A percentile compares a stretch with the other conserved stretches of the same genome.
Conservation (phyloP, 2,888 invertebrate genomes). For the Mantis religiosa region DNA sequence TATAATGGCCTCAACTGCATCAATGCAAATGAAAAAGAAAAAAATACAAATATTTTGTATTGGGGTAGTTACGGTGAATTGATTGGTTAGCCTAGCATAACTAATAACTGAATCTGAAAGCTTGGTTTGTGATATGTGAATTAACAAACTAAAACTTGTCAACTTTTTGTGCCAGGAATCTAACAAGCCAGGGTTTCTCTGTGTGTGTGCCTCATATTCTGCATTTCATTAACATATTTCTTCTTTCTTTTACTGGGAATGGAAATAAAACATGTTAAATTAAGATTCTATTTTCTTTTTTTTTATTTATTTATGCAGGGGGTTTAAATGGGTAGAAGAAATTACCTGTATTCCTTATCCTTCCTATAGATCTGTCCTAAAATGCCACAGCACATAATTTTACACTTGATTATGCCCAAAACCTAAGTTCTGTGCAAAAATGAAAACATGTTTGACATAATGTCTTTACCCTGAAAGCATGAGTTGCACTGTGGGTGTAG, state of each 20-base stretch:
- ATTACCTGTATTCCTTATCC: background rate
- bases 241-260: slow-evolving; percentile 17
- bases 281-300: background rate
- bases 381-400: background rate
- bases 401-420: background rate
- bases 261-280: background rate
- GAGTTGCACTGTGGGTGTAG: background rate
- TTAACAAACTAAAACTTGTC: slow-evolving; percentile 6
- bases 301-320: background rate
- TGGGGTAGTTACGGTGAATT: slow-evolving; percentile 22
- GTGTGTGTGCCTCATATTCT: slow-evolving; percentile 29
- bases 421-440: background rate
- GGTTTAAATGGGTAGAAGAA: background rate
- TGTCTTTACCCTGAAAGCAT: slow-evolving; percentile 2
- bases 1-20: background rate
- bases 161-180: slow-evolving; percentile 23
- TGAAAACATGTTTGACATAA: background rate
- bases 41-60: background rate
- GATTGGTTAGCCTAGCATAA: background rate
- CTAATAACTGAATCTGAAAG: slow-evolving; percentile 11
- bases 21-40: background rate
- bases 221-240: slow-evolving; percentile 9
- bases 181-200: slow-evolving; percentile 36
- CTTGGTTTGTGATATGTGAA: slow-evolving; percentile 21
- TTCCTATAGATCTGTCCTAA: background rate